phyloP scores from a whole-genome alignment of 2,888 invertebrate genomes.

The Chesias legatella region DNA sequence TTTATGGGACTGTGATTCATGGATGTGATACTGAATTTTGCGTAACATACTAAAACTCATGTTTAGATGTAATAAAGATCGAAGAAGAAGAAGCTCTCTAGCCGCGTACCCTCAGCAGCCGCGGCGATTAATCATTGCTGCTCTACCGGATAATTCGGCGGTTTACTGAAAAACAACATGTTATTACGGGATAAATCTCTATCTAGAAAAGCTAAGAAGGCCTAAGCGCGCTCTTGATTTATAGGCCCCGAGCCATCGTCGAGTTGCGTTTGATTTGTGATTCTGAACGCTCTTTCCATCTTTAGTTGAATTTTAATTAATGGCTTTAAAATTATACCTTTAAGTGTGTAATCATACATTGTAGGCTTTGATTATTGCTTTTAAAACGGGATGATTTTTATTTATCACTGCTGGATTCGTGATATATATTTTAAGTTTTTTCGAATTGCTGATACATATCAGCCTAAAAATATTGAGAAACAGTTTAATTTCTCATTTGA shows the following conservation, averaged over 20 bases:
- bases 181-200: constrained; percentile 80
- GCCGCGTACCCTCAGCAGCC: constrained; percentile 68
- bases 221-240: constrained; percentile 76
- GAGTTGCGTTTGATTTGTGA: constrained; percentile 73
- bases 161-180: constrained; percentile 79
- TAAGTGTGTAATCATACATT: constrained; percentile 66
- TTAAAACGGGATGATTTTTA: constrained; percentile 53
- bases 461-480: constrained; percentile 2
- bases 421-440: constrained; percentile 20
- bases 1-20: too few relatives aligned
- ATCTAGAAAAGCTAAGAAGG: constrained; percentile 81
- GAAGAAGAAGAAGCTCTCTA: constrained; percentile 13
- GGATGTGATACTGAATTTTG: too few relatives aligned
- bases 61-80: too few relatives aligned
- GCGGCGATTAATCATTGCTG: constrained; percentile 72
- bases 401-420: constrained; percentile 43
- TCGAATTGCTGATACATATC: constrained; percentile 11
- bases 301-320: constrained; percentile 78
- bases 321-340: constrained; percentile 71
- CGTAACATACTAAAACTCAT: too few relatives aligned
- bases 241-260: constrained; percentile 64
- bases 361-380: constrained; percentile 69
- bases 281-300: constrained; percentile 66
- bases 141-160: constrained; percentile 80
- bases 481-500: too few relatives aligned